These are phyloP conservation scores for Drosophila birchii DNA, from an alignment of 2,888 invertebrate genomes.

Conservation along the genomic window DNA sequence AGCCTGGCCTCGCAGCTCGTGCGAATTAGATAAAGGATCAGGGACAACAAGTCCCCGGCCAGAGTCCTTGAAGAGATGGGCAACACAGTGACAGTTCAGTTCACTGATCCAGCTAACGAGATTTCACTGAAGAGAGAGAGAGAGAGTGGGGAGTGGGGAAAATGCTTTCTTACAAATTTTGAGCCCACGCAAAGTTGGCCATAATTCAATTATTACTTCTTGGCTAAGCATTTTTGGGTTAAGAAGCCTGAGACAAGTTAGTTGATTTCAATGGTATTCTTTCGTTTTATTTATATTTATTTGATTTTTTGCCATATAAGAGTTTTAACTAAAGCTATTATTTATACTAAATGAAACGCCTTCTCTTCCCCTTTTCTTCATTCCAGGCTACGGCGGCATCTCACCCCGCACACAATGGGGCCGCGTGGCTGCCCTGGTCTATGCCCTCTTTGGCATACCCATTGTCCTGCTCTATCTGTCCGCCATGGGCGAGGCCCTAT, in stretches of 20 bases:
- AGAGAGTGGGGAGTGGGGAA: background rate
- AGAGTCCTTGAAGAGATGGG: background rate
- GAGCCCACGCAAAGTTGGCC: constrained; percentile 1
- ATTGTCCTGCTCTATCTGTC: constrained; percentile 94
- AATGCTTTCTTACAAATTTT: background rate
- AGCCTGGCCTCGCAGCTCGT: background rate
- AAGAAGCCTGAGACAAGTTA: background rate
- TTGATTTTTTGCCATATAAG: too few relatives aligned
- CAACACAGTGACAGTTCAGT: background rate
- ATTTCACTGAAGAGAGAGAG: background rate
- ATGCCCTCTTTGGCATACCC: constrained; percentile 94
- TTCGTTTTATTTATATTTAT: too few relatives aligned
- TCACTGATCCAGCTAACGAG: constrained; percentile 20
- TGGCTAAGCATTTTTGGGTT: constrained; percentile 2
- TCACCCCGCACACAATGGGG: constrained; percentile 93
- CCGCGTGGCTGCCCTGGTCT: constrained; percentile 91
- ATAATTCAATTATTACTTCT: constrained; percentile 15
- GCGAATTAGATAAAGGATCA: constrained; percentile 44
- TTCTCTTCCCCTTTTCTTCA: too few relatives aligned
- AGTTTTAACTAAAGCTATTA: too few relatives aligned
- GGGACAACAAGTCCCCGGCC: background rate
- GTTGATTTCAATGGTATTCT: too few relatives aligned
- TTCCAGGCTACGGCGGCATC: constrained; percentile 92
- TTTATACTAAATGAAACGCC: background rate
- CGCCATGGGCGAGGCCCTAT: constrained; percentile 93